Conservation (phyloP, 2,797 vertebrate species). For the Manis pentadactyla region DNA sequence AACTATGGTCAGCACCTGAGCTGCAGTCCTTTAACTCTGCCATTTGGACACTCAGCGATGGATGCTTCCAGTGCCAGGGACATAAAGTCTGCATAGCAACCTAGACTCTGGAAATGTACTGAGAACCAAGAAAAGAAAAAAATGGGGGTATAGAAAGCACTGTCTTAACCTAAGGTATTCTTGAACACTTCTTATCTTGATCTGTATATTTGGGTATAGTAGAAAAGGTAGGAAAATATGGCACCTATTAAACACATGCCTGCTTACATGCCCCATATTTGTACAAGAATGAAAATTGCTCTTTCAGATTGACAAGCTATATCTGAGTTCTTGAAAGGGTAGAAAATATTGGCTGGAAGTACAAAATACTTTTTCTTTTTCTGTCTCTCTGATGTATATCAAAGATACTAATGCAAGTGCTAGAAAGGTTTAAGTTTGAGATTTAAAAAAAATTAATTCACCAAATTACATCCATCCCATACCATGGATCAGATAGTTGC, state of each 20-base stretch:
- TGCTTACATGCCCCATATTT: neutral
- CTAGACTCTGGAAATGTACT: neutral
- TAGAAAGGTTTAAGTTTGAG: conserved; percentile 38
- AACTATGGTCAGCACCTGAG: conserved; percentile 29
- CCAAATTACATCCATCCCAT: neutral
- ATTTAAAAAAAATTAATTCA: neutral
- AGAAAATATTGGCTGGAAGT: neutral
- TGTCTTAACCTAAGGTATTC: neutral
- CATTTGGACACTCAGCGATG: neutral
- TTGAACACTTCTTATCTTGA: neutral
- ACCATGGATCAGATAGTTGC: neutral
- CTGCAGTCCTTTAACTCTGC: neutral
- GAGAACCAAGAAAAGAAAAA: neutral
- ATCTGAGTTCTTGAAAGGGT: neutral
- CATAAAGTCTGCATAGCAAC: neutral
- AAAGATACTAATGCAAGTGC: neutral
- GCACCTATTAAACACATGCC: neutral
- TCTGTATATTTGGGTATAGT: neutral
- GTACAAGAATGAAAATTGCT: neutral
- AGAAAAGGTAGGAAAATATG: neutral
- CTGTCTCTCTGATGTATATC: neutral
- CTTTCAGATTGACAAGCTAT: neutral
- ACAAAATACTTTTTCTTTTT: neutral
- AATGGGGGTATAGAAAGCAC: neutral
- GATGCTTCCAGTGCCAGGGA: conserved; percentile 30